Evolutionary conservation across 2,888 invertebrate species (phyloP), one percentile per base, ranked within the genome.

Genomic region (Epiblema foenella): DNA sequence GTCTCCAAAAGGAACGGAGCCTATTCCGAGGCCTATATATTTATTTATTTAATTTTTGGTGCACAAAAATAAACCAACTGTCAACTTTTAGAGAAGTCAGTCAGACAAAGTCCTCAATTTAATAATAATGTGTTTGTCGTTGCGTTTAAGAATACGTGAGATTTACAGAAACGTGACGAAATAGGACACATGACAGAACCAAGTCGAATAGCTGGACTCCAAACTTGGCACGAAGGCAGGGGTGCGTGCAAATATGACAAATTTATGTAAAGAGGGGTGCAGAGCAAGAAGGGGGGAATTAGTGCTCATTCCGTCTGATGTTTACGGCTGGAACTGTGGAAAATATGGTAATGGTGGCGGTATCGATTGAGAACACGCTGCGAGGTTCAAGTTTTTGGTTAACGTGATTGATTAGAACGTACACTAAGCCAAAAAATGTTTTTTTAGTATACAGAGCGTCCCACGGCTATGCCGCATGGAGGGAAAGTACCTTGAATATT

Each of bases 201-300:
- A 49, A 57, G 37, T 37, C 70, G 46, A 68, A 56, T 51, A 66
- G 49, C 66, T 58, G 58, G 37, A 64, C 81, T 83, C 78, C 79
- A 84, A 85, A 89, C 84, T 87, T 89, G 89, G 88, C 89, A 85
- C 80, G 73, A 77, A 76, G 75, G 74, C 76, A 75, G 77, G 82
- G 79, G 79, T 87, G 89, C 89, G 90, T 90, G 87, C 86, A 87
- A 93, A 91, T 92, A 93, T 93, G 92, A 91, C 91, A 91, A 91
- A 89, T 92, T 91, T 93, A 92, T 91, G 91, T 86, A 88, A 89
- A 91, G 82, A 86, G 85, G 75, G 77, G 74, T 82, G 85, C 86
- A 85, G 33, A 85, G 84, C 83, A 78, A 82, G 82, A 75, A 81
- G 83, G 77, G 80, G 86, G 85, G 86, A 91, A 91, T 91, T 92